Conservation (phyloP, 2,113 vertebrate genomes). For the Zeus faber region DNA sequence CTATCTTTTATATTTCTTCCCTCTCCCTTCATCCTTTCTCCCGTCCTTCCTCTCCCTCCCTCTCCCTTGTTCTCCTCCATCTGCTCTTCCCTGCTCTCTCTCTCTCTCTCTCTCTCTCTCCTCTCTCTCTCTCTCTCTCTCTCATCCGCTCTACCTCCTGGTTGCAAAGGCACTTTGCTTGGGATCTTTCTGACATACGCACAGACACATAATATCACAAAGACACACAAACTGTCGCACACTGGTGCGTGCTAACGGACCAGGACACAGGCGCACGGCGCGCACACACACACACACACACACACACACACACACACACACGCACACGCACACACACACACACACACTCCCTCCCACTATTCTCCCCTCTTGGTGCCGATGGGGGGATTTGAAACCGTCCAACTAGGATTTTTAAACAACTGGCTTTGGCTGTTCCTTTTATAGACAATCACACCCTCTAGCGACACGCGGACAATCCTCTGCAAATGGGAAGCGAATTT, state of each 20-base stretch:
- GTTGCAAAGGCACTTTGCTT: constrained; percentile 49
- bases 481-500: constrained; percentile 43
- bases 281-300: constrained; percentile 13
- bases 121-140: constrained; percentile 40
- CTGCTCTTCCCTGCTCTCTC: constrained; percentile 19
- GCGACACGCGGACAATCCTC: constrained; percentile 35
- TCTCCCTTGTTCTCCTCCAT: not conserved
- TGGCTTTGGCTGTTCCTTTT: constrained; percentile 79
- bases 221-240: constrained; percentile 19
- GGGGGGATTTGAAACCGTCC: constrained; percentile 90
- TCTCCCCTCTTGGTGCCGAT: constrained; percentile 73
- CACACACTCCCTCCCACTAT: constrained; percentile 54
- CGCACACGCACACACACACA: constrained; percentile 24
- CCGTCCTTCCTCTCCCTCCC: not conserved
- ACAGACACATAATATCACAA: constrained; percentile 16
- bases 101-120: constrained; percentile 29
- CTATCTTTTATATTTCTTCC: constrained; percentile 19
- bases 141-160: too few relatives aligned
- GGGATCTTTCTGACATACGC: constrained; percentile 35
- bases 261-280: not conserved
- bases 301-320: constrained; percentile 17
- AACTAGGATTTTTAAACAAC: constrained; percentile 88
- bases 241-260: constrained; percentile 6
- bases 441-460: constrained; percentile 70
- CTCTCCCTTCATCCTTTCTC: too few relatives aligned